Evolutionary conservation across 1,140 invertebrate species (phyloP).

Genomic region (Cataglyphis hispanica): DNA sequence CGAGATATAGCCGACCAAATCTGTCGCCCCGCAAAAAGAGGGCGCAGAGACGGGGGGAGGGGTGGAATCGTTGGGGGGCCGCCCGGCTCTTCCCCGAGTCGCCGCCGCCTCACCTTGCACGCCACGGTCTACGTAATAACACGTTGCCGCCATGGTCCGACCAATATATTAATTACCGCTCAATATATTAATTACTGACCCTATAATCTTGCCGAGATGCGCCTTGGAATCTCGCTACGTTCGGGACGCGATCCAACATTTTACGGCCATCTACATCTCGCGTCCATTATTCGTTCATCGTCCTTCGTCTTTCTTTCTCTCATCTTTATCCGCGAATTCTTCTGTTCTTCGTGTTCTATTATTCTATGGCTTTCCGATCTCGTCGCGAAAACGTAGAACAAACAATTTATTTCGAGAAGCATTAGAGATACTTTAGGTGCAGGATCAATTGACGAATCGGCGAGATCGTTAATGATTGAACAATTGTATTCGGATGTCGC

Average conservation of each 20-base stretch:
- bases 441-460: not conserved
- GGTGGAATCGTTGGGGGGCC: not conserved
- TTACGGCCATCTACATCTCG: slow-evolving; percentile 27
- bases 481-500: slow-evolving; percentile 1
- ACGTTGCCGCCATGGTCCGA: slow-evolving; percentile 76
- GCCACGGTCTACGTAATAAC: slow-evolving; percentile 77
- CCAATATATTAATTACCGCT: slow-evolving; percentile 85
- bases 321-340: not conserved
- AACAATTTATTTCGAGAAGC: slow-evolving; percentile 6
- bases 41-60: too few species aligned
- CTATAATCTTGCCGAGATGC: slow-evolving; percentile 79
- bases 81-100: not conserved
- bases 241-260: slow-evolving; percentile 37
- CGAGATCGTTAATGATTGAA: slow-evolving; percentile 36
- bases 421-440: not conserved
- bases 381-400: not conserved
- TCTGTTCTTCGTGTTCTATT: not conserved
- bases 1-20: slow-evolving; percentile 68
- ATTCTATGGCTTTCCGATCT: not conserved
- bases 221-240: slow-evolving; percentile 65
- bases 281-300: slow-evolving; percentile 3
- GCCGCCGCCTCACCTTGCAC: slow-evolving; percentile 18
- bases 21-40: slow-evolving; percentile 74
- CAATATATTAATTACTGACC: slow-evolving; percentile 84
- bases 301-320: not conserved